phyloP scores from a whole-genome alignment of 2,888 invertebrate species.

The Elysia crispata region DNA sequence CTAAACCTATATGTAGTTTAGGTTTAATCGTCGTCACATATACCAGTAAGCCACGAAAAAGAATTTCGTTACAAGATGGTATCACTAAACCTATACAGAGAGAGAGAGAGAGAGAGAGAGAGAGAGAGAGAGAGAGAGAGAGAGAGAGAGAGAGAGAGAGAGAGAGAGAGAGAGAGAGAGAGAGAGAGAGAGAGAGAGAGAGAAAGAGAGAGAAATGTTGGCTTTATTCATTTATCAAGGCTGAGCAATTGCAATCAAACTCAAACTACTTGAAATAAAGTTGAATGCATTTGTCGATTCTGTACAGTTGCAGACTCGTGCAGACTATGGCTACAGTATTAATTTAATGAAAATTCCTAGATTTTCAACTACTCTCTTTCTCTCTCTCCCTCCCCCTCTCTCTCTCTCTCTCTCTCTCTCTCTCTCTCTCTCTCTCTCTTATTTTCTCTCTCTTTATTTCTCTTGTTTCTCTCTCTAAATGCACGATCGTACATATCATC shows the following conservation, averaged over 20 bases:
- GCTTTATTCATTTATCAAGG: no score
- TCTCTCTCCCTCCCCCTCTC: conserved; percentile 21
- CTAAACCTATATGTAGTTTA: no score
- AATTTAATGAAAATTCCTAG: no score
- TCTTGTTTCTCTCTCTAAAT: background rate
- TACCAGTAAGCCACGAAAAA: no score
- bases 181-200: conserved; percentile 31
- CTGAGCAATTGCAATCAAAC: no score
- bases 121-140: background rate
- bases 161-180: conserved; percentile 23
- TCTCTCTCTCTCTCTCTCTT: background rate
- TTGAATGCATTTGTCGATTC: no score
- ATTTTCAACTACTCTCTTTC: background rate
- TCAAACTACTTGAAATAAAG: no score
- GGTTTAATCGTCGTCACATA: background rate
- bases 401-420: conserved; percentile 15
- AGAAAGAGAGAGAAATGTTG: conserved; percentile 11
- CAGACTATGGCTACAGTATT: no score
- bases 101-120: background rate
- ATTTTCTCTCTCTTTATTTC: background rate
- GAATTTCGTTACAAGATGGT: no score
- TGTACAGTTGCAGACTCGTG: no score
- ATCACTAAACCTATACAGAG: background rate
- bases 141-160: background rate
- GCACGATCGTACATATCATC: no score